phyloP scores from a whole-genome alignment of 2,113 vertebrate genomes.

The Kryptolebias marmoratus region DNA sequence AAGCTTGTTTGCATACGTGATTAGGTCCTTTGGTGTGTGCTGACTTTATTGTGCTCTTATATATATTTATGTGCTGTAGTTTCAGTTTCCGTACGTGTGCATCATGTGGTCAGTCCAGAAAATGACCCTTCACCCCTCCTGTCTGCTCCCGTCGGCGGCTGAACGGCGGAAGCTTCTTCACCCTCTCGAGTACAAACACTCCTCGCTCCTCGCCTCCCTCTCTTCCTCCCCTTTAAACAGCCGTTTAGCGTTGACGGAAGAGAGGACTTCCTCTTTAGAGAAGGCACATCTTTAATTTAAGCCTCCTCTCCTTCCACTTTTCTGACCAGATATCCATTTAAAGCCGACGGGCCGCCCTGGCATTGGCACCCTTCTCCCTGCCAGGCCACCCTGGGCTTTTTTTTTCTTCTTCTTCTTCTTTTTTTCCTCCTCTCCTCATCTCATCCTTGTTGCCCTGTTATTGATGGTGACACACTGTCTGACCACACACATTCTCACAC shows the following conservation, averaged over 20 bases:
- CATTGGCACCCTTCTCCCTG: constrained; percentile 63
- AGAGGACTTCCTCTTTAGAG: constrained; percentile 80
- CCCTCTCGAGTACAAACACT: constrained; percentile 63
- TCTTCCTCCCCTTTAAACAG: constrained; percentile 75
- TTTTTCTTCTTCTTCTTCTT: constrained; percentile 27
- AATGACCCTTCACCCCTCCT: constrained; percentile 62
- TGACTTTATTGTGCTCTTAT: constrained; percentile 1
- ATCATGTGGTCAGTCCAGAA: constrained; percentile 47
- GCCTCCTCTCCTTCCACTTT: constrained; percentile 80
- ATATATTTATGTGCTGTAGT: neutral
- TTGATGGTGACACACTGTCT: constrained; percentile 81
- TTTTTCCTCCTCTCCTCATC: constrained; percentile 72
- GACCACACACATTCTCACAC: constrained; percentile 50
- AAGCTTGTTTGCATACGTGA: constrained; percentile 59
- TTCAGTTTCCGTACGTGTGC: constrained; percentile 11
- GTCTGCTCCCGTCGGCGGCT: constrained; percentile 66
- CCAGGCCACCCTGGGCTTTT: constrained; percentile 32
- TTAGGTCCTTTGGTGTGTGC: constrained; percentile 27
- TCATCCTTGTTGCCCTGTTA: constrained; percentile 68
- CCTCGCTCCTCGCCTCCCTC: constrained; percentile 60
- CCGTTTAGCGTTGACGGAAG: constrained; percentile 69
- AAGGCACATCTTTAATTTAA: constrained; percentile 84
- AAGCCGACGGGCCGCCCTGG: constrained; percentile 69
- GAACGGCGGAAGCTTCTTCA: constrained; percentile 68
- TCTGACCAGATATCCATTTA: constrained; percentile 81